Conservation (phyloP, 2,888 invertebrate genomes). For the Melanostoma mellinum region DNA sequence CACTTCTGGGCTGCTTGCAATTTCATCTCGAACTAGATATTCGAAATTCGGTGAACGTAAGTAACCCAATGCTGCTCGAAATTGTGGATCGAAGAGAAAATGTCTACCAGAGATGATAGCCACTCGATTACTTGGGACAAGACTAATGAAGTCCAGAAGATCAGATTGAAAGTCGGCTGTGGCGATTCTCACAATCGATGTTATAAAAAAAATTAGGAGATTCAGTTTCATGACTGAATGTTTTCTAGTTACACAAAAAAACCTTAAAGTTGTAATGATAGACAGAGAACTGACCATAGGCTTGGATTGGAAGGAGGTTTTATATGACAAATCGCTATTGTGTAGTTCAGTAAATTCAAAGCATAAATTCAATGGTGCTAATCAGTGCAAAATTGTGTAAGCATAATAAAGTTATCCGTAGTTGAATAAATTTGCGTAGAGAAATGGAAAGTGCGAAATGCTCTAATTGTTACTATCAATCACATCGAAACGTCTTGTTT, state of each 20-base stretch:
- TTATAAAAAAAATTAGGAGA: not conserved
- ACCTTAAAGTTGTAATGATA: no score
- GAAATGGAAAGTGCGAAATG: slow-evolving; percentile 51
- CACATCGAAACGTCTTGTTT: no score
- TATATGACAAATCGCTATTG: not conserved
- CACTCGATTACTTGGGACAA: slow-evolving; percentile 43
- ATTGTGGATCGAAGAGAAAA: slow-evolving; percentile 39
- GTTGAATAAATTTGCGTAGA: slow-evolving; percentile 36
- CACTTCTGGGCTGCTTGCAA: slow-evolving; percentile 42
- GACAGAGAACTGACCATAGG: not conserved
- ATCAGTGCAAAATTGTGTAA: slow-evolving; percentile 29
- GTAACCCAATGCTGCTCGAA: slow-evolving; percentile 43
- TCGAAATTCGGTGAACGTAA: slow-evolving; percentile 45
- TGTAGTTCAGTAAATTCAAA: not conserved
- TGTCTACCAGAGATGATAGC: slow-evolving; percentile 44
- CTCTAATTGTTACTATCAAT: no score
- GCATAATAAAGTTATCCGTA: not conserved
- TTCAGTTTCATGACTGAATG: not conserved
- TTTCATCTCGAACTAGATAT: slow-evolving; percentile 25
- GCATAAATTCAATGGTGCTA: slow-evolving; percentile 18
- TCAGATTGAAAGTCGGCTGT: slow-evolving; percentile 30
- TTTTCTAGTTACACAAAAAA: no score
- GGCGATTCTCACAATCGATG: not conserved
- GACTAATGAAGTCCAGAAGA: slow-evolving; percentile 44
- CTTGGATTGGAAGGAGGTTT: not conserved